These are phyloP conservation scores for Lipotes vexillifer DNA, from an alignment of 2,113 vertebrate genomes.

Conservation along the genomic window DNA sequence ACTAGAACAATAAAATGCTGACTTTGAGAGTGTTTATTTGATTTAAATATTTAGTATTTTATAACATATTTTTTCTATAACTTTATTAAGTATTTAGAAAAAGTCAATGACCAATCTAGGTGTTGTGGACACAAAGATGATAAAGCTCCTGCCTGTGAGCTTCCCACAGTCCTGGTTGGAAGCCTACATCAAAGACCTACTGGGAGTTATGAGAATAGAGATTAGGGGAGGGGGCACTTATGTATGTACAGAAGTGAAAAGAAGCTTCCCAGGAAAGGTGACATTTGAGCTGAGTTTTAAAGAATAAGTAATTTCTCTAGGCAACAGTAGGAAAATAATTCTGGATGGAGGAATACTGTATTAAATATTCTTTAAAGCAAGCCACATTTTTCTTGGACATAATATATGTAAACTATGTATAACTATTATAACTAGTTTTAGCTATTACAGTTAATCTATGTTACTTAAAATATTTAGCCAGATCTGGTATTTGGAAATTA, in stretches of 20 bases:
- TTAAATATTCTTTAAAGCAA: neutral
- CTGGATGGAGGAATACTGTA: neutral
- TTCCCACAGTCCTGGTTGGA: neutral
- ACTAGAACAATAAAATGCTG: neutral
- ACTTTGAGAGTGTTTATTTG: neutral
- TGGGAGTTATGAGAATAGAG: neutral
- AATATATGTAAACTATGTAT: neutral
- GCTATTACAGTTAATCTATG: neutral
- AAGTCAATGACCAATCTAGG: neutral
- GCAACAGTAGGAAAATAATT: neutral
- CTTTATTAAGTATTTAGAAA: neutral
- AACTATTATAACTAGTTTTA: neutral
- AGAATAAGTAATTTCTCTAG: neutral
- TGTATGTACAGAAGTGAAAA: neutral
- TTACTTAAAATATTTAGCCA: neutral
- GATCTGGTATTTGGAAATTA: neutral
- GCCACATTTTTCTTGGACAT: neutral
- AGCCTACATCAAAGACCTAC: neutral
- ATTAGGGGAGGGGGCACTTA: neutral
- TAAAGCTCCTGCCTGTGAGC: neutral
- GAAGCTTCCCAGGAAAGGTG: neutral
- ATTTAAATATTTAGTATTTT: neutral
- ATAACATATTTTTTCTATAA: neutral
- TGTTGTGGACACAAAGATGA: neutral
- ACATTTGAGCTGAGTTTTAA: neutral